Percentiles rank a stretch among this genome's conserved stretches.
Conservation (phyloP, 2,113 vertebrate species). For the Mormyrus lacerda region DNA sequence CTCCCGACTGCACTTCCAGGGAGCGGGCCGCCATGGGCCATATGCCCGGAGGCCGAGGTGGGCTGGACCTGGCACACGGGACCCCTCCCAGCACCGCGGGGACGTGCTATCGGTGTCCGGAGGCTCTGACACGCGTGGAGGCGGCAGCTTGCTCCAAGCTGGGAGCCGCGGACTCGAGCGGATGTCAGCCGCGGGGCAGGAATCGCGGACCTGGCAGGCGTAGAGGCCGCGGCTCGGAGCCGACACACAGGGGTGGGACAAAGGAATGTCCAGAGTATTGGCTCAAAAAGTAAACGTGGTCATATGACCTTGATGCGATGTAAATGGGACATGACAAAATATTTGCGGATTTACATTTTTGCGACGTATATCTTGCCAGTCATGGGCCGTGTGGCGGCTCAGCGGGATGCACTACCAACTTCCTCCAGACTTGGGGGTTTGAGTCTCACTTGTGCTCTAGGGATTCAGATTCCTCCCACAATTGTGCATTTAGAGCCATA, state of each 20-base stretch:
- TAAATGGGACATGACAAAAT: background rate
- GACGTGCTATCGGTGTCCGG: background rate
- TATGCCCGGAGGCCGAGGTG: slow-evolving; percentile 5
- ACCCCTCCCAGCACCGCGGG: background rate
- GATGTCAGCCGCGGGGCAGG: background rate
- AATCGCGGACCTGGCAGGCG: background rate
- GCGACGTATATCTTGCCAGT: background rate
- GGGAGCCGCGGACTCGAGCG: background rate
- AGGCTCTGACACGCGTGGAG: background rate
- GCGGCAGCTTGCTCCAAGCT: slow-evolving; percentile 12
- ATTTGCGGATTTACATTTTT: background rate
- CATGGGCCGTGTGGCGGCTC: background rate
- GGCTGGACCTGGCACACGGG: slow-evolving; percentile 4
- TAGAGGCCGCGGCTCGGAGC: background rate
- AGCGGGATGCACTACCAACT: background rate
- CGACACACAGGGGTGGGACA: background rate
- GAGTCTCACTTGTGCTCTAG: background rate
- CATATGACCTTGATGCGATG: background rate
- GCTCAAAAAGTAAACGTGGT: background rate
- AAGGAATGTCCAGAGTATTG: background rate
- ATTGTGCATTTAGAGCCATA: background rate
- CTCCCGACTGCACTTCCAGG: background rate
- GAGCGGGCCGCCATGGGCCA: background rate
- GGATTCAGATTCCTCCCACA: background rate
- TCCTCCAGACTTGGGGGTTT: background rate